phyloP scores from a whole-genome alignment of 2,113 vertebrate genomes.

The Ochotona princeps region DNA sequence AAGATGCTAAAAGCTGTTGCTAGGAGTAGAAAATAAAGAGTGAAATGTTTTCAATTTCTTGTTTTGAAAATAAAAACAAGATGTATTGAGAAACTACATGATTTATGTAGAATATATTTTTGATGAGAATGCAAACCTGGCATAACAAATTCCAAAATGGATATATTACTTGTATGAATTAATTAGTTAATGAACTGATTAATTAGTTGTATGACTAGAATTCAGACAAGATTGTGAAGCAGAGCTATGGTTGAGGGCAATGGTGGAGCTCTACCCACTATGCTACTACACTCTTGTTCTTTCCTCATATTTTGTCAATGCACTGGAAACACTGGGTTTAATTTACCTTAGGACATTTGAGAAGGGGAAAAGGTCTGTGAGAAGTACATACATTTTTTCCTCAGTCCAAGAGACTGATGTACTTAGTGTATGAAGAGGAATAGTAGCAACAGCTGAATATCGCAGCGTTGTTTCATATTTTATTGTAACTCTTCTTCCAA shows the following conservation, averaged over 20 bases:
- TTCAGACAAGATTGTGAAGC: neutral
- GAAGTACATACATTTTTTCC: neutral
- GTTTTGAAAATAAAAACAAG: slow-evolving; percentile 33
- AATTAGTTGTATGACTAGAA: too few species aligned
- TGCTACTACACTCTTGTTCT: neutral
- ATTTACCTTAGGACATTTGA: neutral
- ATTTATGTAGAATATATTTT: neutral
- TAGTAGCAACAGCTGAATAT: neutral
- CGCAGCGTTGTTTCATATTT: neutral
- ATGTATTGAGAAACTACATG: neutral
- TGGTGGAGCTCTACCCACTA: neutral
- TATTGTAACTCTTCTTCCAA: neutral
- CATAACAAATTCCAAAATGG: neutral
- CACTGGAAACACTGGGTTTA: neutral
- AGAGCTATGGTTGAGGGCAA: neutral
- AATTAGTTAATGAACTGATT: too few species aligned
- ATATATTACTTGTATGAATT: neutral
- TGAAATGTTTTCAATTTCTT: slow-evolving; percentile 2
- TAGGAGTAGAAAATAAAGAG: neutral
- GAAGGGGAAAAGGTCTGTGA: neutral
- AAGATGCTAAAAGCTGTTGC: neutral
- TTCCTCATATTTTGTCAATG: neutral
- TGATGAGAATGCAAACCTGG: slow-evolving; percentile 4
- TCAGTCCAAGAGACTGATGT: neutral
- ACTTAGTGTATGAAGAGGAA: neutral